These are phyloP conservation scores for Brachylomia viminalis DNA, from an alignment of 2,888 invertebrate species.

Conservation along the genomic window DNA sequence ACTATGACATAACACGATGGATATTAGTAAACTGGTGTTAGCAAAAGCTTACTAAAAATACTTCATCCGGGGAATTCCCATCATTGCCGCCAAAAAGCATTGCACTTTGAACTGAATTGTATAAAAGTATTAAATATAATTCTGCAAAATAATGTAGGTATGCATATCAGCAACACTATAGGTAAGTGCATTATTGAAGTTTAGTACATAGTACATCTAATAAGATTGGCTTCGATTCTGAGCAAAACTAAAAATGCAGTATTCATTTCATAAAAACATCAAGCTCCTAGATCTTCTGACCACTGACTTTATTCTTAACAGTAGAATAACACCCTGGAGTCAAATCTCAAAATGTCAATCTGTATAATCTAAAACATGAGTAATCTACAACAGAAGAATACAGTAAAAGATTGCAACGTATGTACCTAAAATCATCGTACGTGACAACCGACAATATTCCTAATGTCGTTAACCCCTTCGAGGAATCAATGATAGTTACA, in stretches of 20 bases:
- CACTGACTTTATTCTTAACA: background rate
- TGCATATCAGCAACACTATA: background rate
- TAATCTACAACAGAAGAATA: background rate
- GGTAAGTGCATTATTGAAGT: background rate
- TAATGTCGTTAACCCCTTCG: background rate
- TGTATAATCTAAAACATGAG: background rate
- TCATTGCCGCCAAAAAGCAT: background rate
- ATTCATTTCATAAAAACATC: background rate
- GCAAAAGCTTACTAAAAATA: background rate
- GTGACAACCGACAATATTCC: constrained; percentile 4
- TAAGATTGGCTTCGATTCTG: background rate
- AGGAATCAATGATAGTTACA: background rate
- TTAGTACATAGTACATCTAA: background rate
- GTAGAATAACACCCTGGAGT: background rate
- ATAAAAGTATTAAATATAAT: too few species aligned
- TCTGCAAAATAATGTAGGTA: background rate
- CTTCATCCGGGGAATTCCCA: background rate
- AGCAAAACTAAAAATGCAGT: background rate
- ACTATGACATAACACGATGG: background rate
- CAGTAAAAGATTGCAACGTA: background rate
- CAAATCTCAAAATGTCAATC: background rate
- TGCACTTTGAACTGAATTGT: background rate
- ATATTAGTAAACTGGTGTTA: background rate
- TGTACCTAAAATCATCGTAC: background rate
- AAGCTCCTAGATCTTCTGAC: background rate